Evolutionary conservation across 2,888 invertebrate species (phyloP).

Genomic region (Gymnocheta viridis): DNA sequence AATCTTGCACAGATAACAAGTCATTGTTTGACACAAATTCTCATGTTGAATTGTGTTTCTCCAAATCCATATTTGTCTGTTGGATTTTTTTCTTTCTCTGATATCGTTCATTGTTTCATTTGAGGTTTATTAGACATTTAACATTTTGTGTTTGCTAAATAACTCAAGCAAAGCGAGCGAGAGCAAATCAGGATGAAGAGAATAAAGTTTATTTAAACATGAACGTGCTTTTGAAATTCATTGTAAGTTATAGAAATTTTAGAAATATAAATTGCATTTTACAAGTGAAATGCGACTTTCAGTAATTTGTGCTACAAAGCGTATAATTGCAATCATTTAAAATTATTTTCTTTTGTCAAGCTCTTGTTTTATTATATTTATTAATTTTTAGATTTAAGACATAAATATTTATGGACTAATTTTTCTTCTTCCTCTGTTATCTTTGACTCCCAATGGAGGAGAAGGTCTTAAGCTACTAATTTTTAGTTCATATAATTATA

Average conservation of each 20-base stretch:
- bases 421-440: too few species aligned
- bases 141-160: not conserved
- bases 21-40: not conserved
- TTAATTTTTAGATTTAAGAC: too few species aligned
- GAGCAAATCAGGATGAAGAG: not conserved
- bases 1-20: not conserved
- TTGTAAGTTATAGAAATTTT: not conserved
- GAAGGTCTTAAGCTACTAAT: too few species aligned
- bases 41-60: slow-evolving; percentile 2
- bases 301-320: not conserved
- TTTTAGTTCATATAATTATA: too few species aligned
- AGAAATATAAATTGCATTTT: not conserved
- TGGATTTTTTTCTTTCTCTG: not conserved
- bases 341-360: not conserved
- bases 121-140: slow-evolving; percentile 4
- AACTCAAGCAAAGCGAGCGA: not conserved
- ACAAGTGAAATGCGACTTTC: not conserved
- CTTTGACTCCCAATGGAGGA: too few species aligned
- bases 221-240: not conserved
- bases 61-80: not conserved
- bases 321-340: not conserved
- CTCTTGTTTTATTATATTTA: too few species aligned
- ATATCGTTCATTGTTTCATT: not conserved
- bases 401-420: too few species aligned
- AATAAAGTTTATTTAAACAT: not conserved